Percentiles rank a stretch among this genome's conserved stretches.
Evolutionary conservation across 2,888 invertebrate species (phyloP).

Genomic region (Leucophora obtusa): DNA sequence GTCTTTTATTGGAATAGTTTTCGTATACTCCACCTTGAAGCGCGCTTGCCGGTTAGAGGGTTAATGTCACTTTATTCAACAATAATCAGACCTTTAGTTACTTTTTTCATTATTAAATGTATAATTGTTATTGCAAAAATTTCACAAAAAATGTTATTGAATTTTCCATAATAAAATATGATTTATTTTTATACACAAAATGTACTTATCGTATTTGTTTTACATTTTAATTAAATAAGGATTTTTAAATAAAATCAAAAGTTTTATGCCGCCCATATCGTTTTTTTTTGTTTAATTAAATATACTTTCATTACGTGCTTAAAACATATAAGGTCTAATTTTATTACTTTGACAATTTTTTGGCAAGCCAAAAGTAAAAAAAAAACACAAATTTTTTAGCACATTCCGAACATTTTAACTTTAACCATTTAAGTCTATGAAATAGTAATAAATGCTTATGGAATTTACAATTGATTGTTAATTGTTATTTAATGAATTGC

Average conservation of each 20-base stretch:
- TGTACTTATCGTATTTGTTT: neutral
- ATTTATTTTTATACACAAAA: neutral
- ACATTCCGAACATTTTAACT: conserved; percentile 22
- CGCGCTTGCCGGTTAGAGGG: too few species aligned
- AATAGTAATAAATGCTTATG: conserved; percentile 19
- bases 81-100: too few species aligned
- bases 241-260: conserved; percentile 50
- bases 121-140: too few species aligned
- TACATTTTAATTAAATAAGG: conserved; percentile 21
- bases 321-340: conserved; percentile 42
- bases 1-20: too few species aligned
- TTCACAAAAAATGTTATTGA: conserved; percentile 7
- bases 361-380: neutral
- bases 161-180: conserved; percentile 2
- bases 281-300: conserved; percentile 10
- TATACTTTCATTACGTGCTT: conserved; percentile 46
- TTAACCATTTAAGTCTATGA: conserved; percentile 36
- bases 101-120: too few species aligned
- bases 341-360: conserved; percentile 17
- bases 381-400: conserved; percentile 19
- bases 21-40: too few species aligned
- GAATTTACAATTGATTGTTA: conserved; percentile 58
- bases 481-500: conserved; percentile 60
- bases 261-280: conserved; percentile 38
- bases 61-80: too few species aligned